phyloP scores from a whole-genome alignment of 2,113 vertebrate species.

The Chauna torquata region DNA sequence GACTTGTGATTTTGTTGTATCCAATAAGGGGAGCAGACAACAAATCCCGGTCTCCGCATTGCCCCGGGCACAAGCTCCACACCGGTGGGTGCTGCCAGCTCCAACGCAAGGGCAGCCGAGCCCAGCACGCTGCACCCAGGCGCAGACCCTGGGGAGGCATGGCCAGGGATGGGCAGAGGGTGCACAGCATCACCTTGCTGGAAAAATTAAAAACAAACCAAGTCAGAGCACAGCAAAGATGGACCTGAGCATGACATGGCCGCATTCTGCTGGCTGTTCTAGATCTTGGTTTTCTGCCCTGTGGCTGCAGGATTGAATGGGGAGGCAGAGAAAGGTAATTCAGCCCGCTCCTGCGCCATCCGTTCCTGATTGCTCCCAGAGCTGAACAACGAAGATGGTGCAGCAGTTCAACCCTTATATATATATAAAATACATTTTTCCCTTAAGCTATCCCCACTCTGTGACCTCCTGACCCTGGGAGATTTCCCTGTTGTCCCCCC shows the following conservation, averaged over 20 bases:
- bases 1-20: conserved; percentile 44
- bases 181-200: not conserved
- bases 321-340: not conserved
- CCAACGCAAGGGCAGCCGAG: not conserved
- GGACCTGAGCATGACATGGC: rapidly evolving
- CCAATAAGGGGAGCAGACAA: not conserved
- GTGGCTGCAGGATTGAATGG: not conserved
- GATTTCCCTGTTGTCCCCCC: not conserved
- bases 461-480: not conserved
- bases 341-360: not conserved
- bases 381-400: not conserved
- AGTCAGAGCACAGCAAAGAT: rapidly evolving
- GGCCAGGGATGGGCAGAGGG: not conserved
- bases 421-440: rapidly evolving
- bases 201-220: not conserved
- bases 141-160: not conserved
- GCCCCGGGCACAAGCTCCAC: not conserved
- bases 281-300: not conserved
- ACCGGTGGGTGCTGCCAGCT: rapidly evolving
- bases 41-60: not conserved
- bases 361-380: not conserved
- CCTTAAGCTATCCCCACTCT: not conserved
- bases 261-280: not conserved
- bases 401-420: not conserved
- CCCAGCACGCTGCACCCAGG: not conserved